Evolutionary conservation across 2,113 vertebrate species (phyloP).

Genomic region (Typhlomys cinereus): DNA sequence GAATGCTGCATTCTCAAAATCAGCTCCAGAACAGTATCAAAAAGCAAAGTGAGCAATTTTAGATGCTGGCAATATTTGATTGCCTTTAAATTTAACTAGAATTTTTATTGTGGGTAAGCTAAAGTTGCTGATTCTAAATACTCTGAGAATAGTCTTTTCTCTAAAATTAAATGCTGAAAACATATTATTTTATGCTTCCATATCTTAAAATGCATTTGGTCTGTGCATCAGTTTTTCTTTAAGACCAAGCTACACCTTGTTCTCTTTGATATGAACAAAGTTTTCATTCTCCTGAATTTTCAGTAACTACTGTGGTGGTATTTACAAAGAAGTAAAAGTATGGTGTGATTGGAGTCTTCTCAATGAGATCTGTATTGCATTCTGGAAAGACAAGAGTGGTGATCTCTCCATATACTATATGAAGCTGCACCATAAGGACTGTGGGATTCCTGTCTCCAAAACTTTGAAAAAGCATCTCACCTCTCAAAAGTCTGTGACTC

Average conservation of each 20-base stretch:
- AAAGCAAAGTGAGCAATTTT: not conserved
- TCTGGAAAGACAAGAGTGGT: not conserved
- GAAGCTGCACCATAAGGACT: too few species aligned
- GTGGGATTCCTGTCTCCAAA: too few species aligned
- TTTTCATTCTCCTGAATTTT: not conserved
- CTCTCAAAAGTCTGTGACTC: not conserved
- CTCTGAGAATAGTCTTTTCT: not conserved
- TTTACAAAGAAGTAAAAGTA: not conserved
- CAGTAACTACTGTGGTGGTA: not conserved
- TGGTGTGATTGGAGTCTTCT: not conserved
- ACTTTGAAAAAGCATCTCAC: too few species aligned
- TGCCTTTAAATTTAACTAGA: slow-evolving; percentile 1
- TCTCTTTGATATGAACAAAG: not conserved
- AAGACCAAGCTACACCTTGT: not conserved
- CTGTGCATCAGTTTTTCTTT: not conserved
- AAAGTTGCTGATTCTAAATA: not conserved
- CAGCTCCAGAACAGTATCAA: not conserved
- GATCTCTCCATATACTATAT: not conserved
- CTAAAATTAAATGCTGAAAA: not conserved
- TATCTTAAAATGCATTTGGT: not conserved
- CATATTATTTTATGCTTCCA: not conserved
- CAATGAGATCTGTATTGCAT: not conserved
- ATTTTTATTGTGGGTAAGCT: not conserved
- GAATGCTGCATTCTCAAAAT: not conserved
- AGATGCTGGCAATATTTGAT: not conserved